phyloP scores from a whole-genome alignment of 23 tunicate genomes.

The Corella eumyota region DNA sequence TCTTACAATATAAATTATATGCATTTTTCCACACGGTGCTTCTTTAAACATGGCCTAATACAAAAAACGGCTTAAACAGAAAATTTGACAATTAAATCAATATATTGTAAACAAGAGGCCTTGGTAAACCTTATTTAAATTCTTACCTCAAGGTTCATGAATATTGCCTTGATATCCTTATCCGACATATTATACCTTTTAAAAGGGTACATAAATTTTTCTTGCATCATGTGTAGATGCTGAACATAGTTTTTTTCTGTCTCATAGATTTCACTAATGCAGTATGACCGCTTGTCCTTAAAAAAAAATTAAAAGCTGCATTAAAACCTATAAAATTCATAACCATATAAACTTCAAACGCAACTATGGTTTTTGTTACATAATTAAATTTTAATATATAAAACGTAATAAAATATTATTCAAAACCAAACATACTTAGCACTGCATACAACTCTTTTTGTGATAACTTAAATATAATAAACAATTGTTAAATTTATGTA shows the following conservation, averaged over 20 bases:
- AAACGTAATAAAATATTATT: background rate
- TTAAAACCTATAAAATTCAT: background rate
- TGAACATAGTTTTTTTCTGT: slow-evolving; percentile 83
- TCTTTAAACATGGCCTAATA: too few relatives aligned
- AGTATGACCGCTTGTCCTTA: slow-evolving; percentile 42
- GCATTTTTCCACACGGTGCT: too few relatives aligned
- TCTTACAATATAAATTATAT: too few relatives aligned
- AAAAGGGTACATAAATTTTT: slow-evolving; percentile 53
- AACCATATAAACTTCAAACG: background rate
- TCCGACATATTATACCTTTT: slow-evolving; percentile 3
- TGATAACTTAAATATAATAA: too few relatives aligned
- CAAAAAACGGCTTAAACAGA: too few relatives aligned
- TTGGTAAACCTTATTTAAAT: background rate
- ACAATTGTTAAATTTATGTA: background rate
- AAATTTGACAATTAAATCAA: too few relatives aligned
- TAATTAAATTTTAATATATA: too few relatives aligned
- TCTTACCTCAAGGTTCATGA: slow-evolving; percentile 70
- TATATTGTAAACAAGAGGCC: too few relatives aligned
- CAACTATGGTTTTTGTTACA: background rate
- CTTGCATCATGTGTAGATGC: slow-evolving; percentile 62
- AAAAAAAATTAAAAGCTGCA: background rate
- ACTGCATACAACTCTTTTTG: too few relatives aligned
- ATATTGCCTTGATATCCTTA: slow-evolving; percentile 36
- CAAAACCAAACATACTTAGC: too few relatives aligned
- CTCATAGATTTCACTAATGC: slow-evolving; percentile 72